These are phyloP conservation scores for Apistogramma diplotaenia DNA, from an alignment of 2,113 vertebrate species.

Conservation along the genomic window DNA sequence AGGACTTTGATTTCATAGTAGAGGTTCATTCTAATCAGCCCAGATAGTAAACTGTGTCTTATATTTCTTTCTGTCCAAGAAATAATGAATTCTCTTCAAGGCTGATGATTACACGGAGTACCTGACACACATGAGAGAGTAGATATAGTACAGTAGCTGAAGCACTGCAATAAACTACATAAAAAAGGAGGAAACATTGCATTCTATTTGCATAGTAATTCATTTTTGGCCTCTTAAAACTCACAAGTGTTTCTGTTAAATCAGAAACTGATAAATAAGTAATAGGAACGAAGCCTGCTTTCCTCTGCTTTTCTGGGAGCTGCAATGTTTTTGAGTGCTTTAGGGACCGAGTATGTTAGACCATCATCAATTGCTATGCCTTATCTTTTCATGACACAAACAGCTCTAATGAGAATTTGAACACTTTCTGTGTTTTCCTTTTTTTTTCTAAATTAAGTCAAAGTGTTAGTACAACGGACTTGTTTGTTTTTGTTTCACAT, in stretches of 20 bases:
- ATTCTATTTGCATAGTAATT: constrained; percentile 69
- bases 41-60: not conserved
- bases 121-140: constrained; percentile 45
- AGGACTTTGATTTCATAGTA: not conserved
- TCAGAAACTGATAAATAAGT: constrained; percentile 62
- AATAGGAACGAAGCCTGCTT: constrained; percentile 43
- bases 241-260: constrained; percentile 44
- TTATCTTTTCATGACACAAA: not conserved
- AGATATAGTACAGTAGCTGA: constrained; percentile 43
- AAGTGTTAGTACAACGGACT: not conserved
- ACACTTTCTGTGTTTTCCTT: not conserved
- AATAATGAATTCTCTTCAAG: not conserved
- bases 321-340: constrained; percentile 20
- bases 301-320: constrained; percentile 23
- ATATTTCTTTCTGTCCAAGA: not conserved
- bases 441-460: not conserved
- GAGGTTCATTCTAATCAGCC: not conserved
- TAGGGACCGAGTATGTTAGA: not conserved
- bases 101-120: constrained; percentile 35
- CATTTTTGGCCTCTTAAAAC: constrained; percentile 29
- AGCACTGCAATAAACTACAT: constrained; percentile 38
- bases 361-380: not conserved
- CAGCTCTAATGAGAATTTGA: not conserved
- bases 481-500: not conserved
- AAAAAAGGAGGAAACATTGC: constrained; percentile 33